Evolutionary conservation across 2,888 invertebrate species (phyloP).

Genomic region (Nezara viridula): DNA sequence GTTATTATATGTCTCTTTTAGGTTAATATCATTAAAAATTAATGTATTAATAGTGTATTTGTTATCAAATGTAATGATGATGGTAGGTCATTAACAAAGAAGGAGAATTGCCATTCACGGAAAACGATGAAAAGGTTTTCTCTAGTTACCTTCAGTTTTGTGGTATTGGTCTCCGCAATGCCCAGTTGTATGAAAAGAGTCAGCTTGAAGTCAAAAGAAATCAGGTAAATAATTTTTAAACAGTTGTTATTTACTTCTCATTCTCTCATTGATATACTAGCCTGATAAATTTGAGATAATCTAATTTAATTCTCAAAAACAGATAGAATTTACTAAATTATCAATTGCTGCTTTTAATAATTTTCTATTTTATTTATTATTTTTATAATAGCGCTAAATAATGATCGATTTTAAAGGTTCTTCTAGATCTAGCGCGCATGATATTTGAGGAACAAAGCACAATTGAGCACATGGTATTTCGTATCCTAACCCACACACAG

Average conservation of each 20-base stretch:
- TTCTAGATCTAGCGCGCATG: constrained; percentile 94
- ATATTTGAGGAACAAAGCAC: constrained; percentile 97
- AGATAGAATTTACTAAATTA: background rate
- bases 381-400: background rate
- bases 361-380: background rate
- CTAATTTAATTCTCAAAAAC: background rate
- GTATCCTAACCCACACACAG: constrained; percentile 94
- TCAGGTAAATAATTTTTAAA: constrained; percentile 73
- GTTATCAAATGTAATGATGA: constrained; percentile 38
- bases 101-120: constrained; percentile 85
- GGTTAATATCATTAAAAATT: background rate
- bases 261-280: background rate
- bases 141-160: constrained; percentile 95
- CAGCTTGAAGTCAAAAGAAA: constrained; percentile 95
- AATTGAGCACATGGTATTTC: constrained; percentile 93
- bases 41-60: constrained; percentile 17
- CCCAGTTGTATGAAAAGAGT: constrained; percentile 95
- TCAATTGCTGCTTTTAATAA: background rate
- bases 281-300: background rate
- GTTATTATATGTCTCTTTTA: constrained; percentile 17
- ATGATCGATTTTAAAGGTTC: constrained; percentile 73
- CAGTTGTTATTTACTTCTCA: background rate
- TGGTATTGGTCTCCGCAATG: constrained; percentile 94
- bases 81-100: constrained; percentile 89
- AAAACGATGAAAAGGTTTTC: constrained; percentile 92